Percentiles rank a stretch among this genome's conserved stretches.
These are phyloP conservation scores for Meganola albula DNA, from an alignment of 2,888 invertebrate genomes.

Conservation along the genomic window DNA sequence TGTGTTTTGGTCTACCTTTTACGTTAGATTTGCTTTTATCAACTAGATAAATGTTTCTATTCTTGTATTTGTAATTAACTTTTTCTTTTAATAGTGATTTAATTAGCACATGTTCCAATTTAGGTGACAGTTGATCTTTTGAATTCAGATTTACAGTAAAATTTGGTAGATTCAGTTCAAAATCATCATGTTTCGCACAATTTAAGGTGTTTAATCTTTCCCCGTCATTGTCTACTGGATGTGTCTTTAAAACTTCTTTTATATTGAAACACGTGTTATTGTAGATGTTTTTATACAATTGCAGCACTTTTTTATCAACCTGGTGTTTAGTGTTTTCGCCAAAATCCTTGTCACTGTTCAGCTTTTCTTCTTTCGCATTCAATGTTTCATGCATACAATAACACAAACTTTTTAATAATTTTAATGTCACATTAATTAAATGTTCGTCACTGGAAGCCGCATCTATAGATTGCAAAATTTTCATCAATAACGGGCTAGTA, in stretches of 20 bases:
- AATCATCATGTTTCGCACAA: slow-evolving; percentile 20
- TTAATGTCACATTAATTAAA: slow-evolving; percentile 49
- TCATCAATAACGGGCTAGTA: slow-evolving; percentile 43
- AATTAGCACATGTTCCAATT: slow-evolving; percentile 37
- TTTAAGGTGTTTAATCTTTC: slow-evolving; percentile 19
- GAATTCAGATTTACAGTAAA: slow-evolving; percentile 4
- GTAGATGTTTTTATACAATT: slow-evolving; percentile 51
- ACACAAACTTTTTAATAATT: slow-evolving; percentile 57
- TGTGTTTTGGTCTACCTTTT: slow-evolving; percentile 26
- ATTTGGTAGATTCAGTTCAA: not conserved
- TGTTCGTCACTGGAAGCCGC: slow-evolving; percentile 47
- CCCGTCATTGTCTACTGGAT: slow-evolving; percentile 26
- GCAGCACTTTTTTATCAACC: slow-evolving; percentile 29
- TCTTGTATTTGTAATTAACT: slow-evolving; percentile 43
- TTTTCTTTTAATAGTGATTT: slow-evolving; percentile 44
- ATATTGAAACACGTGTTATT: slow-evolving; percentile 52
- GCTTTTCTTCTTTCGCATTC: slow-evolving; percentile 32
- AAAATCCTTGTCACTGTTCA: slow-evolving; percentile 27
- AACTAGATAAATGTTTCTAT: slow-evolving; percentile 45
- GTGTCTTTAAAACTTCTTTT: slow-evolving; percentile 33
- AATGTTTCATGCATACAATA: slow-evolving; percentile 52
- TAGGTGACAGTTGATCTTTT: slow-evolving; percentile 4
- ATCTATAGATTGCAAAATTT: slow-evolving; percentile 51
- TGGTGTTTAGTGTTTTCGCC: slow-evolving; percentile 18
- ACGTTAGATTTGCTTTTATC: slow-evolving; percentile 20